Evolutionary conservation across 1,140 invertebrate species (phyloP).

Genomic region (Drosophila nannoptera): DNA sequence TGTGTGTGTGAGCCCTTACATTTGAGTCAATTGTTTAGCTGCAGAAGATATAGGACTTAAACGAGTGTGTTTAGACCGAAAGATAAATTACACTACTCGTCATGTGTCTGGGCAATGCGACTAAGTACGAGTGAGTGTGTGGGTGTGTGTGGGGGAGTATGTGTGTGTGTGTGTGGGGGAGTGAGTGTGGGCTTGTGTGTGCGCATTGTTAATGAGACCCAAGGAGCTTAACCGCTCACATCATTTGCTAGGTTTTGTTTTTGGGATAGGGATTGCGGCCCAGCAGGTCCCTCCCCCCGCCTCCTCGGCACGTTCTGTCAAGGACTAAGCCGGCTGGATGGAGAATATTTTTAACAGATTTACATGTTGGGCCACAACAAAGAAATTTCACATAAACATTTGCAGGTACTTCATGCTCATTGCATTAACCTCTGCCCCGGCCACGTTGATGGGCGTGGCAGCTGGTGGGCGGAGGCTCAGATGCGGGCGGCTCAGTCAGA

Average conservation of each 20-base stretch:
- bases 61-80: constrained; percentile 43
- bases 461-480: too few species aligned
- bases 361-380: constrained; percentile 26
- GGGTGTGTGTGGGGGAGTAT: constrained; percentile 1
- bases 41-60: constrained; percentile 58
- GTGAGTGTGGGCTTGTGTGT: background rate
- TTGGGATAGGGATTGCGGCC: background rate
- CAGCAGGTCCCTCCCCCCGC: background rate
- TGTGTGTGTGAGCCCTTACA: constrained; percentile 54
- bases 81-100: constrained; percentile 62
- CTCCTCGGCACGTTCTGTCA: background rate
- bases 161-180: constrained; percentile 6
- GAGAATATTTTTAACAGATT: constrained; percentile 11
- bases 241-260: constrained; percentile 31
- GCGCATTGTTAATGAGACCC: constrained; percentile 43
- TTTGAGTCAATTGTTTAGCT: constrained; percentile 73
- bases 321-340: constrained; percentile 13
- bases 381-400: constrained; percentile 20
- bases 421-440: constrained; percentile 20
- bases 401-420: constrained; percentile 27
- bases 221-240: constrained; percentile 37
- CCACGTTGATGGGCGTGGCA: too few species aligned
- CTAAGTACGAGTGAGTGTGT: background rate
- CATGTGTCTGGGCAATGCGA: constrained; percentile 27
- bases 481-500: too few species aligned